Evolutionary conservation across 92 coral and sea anemone genomes (phyloP).

Genomic region (Phenganax stokvisi): DNA sequence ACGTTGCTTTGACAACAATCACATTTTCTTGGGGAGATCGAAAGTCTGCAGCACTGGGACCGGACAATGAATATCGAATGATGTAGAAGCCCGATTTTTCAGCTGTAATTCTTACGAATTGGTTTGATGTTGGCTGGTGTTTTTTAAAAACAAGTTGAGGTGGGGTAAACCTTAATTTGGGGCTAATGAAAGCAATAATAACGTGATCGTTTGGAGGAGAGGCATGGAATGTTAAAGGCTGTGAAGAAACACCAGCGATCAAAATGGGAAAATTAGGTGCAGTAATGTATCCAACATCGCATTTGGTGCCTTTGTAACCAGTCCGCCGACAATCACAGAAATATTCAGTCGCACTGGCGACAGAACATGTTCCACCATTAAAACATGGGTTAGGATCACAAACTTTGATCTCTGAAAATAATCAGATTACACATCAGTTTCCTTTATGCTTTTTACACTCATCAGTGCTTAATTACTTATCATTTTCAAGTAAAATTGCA

Average conservation of each 20-base stretch:
- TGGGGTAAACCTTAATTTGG: slow-evolving; percentile 47
- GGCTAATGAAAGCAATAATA: slow-evolving; percentile 34
- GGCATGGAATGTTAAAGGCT: slow-evolving; percentile 44
- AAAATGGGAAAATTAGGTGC: slow-evolving; percentile 54
- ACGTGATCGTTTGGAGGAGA: slow-evolving; percentile 53
- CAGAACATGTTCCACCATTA: slow-evolving; percentile 53
- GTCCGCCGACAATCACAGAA: slow-evolving; percentile 59
- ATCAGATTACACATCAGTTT: background rate
- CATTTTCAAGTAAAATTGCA: too few species aligned
- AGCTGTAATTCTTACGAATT: slow-evolving; percentile 47
- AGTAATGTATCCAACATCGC: slow-evolving; percentile 48
- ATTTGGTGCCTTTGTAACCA: slow-evolving; percentile 54
- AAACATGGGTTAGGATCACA: slow-evolving; percentile 66
- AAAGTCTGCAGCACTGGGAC: slow-evolving; percentile 49
- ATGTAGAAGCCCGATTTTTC: slow-evolving; percentile 50
- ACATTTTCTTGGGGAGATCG: slow-evolving; percentile 40
- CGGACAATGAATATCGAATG: slow-evolving; percentile 54
- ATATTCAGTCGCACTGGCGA: slow-evolving; percentile 42
- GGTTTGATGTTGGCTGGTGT: slow-evolving; percentile 7
- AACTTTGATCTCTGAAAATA: slow-evolving; percentile 49
- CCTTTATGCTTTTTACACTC: too few species aligned
- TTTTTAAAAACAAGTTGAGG: slow-evolving; percentile 23
- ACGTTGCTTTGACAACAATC: slow-evolving; percentile 38
- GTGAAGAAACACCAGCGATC: slow-evolving; percentile 10
- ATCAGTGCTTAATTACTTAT: too few species aligned